These are phyloP conservation scores for Theristicus caerulescens DNA, from an alignment of 2,113 vertebrate genomes.

Conservation along the genomic window DNA sequence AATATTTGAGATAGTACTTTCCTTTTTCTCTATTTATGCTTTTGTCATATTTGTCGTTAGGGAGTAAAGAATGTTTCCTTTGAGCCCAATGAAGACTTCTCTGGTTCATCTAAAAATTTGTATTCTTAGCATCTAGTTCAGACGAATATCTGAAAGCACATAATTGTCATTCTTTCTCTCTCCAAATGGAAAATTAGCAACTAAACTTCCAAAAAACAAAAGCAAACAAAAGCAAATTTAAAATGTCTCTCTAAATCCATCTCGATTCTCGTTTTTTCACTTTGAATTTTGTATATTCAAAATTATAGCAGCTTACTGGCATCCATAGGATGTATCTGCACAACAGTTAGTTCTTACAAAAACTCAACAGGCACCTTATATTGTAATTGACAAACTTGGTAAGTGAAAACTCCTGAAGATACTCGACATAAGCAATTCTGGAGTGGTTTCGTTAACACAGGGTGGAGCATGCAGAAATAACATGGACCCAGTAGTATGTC, in stretches of 20 bases:
- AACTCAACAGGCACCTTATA: neutral
- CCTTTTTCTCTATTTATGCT: neutral
- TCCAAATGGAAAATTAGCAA: neutral
- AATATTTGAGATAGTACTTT: neutral
- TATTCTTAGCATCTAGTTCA: neutral
- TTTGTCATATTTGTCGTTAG: neutral
- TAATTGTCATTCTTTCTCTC: neutral
- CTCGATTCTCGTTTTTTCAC: neutral
- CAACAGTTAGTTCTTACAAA: neutral
- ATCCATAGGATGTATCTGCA: neutral
- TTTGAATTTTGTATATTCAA: neutral
- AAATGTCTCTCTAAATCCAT: neutral
- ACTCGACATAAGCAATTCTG: neutral
- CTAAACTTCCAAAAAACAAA: neutral
- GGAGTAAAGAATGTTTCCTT: neutral
- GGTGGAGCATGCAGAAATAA: neutral
- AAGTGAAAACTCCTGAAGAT: neutral
- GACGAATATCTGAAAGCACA: neutral
- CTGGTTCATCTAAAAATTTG: neutral
- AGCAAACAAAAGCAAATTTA: neutral
- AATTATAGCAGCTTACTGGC: neutral
- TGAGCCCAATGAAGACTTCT: neutral
- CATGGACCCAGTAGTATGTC: neutral
- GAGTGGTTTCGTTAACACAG: neutral
- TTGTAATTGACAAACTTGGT: neutral